Evolutionary conservation across 1,140 invertebrate species (phyloP), one percentile per base, ranked within the genome.

Genomic region (Pseudomyrmex gracilis): DNA sequence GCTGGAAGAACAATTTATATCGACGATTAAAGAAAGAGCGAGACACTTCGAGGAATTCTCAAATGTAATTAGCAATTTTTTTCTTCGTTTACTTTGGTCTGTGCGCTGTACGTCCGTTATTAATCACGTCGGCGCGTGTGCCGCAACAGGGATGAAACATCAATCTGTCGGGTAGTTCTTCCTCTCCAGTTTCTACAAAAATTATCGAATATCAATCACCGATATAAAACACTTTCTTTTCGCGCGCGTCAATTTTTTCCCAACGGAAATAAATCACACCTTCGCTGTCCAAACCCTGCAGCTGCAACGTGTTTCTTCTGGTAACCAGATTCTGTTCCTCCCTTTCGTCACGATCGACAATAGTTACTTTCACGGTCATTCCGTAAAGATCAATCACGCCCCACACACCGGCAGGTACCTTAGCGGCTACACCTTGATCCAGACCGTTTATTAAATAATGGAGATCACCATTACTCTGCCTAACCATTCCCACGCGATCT

Each of bases 341-440:
- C 10, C 96, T 94, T 90, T 97, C 97, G 92, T 98, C 97, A 3
- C 96, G 94, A 93, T 97, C 97, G 2, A 98, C 97, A 67, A 98
- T 97, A 2, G 97, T 97, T 13, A 98, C 97, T 95, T 98, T 99
- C 0, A 98, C 98, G 24, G 98, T 98, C 98, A 99, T 99, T 24
- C 98, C 98, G 93, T 99, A 99, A 53, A 99, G 94, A 95, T 99
- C 98, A 34, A 99, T 97, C 45, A 99, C 98, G 43, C 98, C 98
- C 97, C 98, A 99, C 1, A 99, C 96, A 63, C 96, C 95, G 24
- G 95, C 89, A 0, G 97, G 96, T 15, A 99, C 96, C 84, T 96
- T 96, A 0, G 98, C 97, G 1, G 98, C 98, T 2, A 98, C 94
- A 1, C 98, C 98, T 93, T 99, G 98, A 93, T 99, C 98, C 34